Evolutionary conservation across 2,888 invertebrate species (phyloP).

Genomic region (Aspidiotus rigidus): DNA sequence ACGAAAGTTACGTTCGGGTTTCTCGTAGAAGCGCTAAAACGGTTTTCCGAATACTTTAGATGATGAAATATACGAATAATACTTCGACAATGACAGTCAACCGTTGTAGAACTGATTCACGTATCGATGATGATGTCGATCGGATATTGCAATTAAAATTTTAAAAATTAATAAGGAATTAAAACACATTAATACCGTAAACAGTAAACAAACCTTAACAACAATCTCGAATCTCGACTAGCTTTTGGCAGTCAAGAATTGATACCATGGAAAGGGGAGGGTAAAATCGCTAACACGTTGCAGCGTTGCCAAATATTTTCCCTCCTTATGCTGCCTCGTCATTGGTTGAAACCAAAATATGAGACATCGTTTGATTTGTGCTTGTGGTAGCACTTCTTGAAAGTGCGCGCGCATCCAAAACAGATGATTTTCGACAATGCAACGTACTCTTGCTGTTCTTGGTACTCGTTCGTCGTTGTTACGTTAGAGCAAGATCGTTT

Average conservation of each 20-base stretch:
- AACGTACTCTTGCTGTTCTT: not conserved
- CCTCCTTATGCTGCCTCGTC: not conserved
- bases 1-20: conserved; percentile 8
- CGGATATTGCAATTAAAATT: conserved; percentile 23
- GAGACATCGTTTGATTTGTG: conserved; percentile 12
- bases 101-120: not conserved
- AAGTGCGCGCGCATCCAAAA: conserved; percentile 21
- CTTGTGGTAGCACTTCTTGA: conserved; percentile 11
- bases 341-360: conserved; percentile 17
- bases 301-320: conserved; percentile 24
- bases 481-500: too few relatives aligned
- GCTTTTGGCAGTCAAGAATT: conserved; percentile 21
- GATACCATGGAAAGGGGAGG: conserved; percentile 24
- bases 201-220: conserved; percentile 34
- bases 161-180: conserved; percentile 16
- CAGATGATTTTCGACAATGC: conserved; percentile 18
- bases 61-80: not conserved
- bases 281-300: conserved; percentile 30
- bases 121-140: conserved; percentile 1
- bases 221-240: conserved; percentile 30
- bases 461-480: too few relatives aligned
- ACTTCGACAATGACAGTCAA: not conserved
- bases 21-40: conserved; percentile 15
- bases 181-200: conserved; percentile 33
- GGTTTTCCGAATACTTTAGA: not conserved